These are phyloP conservation scores for Heliconius hermathena DNA, from an alignment of 1,140 invertebrate species.

Conservation along the genomic window DNA sequence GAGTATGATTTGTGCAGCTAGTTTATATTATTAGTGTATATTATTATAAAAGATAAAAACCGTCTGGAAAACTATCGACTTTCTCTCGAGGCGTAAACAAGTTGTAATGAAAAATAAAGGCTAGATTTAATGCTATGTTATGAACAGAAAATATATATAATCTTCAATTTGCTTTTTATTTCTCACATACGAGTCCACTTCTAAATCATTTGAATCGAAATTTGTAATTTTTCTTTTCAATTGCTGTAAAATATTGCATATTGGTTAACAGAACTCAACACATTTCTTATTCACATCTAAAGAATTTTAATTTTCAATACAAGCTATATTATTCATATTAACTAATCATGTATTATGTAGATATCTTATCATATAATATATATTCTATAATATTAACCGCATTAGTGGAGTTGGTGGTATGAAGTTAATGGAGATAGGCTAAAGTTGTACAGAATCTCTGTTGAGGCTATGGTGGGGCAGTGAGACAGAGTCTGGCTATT, in stretches of 20 bases:
- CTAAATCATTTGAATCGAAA: background rate
- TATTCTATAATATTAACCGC: background rate
- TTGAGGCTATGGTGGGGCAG: background rate
- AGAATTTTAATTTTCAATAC: background rate
- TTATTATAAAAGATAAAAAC: conserved; percentile 10
- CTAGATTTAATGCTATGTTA: background rate
- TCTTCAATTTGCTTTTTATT: background rate
- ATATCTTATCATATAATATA: background rate
- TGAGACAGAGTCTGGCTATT: no score
- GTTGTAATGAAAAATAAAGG: background rate
- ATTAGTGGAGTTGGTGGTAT: background rate
- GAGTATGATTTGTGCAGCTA: conserved; percentile 36
- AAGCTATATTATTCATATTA: background rate
- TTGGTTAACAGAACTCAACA: background rate
- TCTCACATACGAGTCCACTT: background rate
- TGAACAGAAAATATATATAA: background rate
- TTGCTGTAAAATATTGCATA: conserved; percentile 2
- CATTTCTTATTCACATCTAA: background rate
- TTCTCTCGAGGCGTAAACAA: background rate
- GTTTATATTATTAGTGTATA: conserved; percentile 9
- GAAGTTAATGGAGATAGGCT: background rate
- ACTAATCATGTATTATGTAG: background rate
- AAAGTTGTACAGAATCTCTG: background rate
- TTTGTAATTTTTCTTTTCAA: background rate
- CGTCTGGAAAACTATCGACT: background rate